Evolutionary conservation across 2,888 invertebrate species (phyloP).

Genomic region (Cantharis flavilabris): DNA sequence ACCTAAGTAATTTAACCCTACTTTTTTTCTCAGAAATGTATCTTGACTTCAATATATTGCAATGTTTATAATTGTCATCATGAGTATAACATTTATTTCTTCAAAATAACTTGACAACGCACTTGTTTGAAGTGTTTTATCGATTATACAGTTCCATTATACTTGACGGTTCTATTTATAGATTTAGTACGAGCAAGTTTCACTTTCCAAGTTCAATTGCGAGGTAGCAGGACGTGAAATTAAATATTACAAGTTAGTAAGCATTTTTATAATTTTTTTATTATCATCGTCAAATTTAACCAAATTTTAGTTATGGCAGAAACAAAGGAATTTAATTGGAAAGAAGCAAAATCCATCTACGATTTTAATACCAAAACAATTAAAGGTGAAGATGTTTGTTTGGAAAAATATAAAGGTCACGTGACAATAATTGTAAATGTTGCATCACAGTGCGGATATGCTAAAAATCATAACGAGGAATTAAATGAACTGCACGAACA

Average conservation of each 20-base stretch:
- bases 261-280: neutral
- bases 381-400: conserved; percentile 77
- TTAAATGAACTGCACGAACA: conserved; percentile 76
- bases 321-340: conserved; percentile 59
- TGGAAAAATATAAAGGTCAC: conserved; percentile 81
- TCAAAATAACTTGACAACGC: neutral
- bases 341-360: conserved; percentile 74
- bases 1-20: neutral
- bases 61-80: neutral
- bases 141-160: neutral
- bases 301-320: neutral
- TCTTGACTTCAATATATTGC: too few relatives aligned
- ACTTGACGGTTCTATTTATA: neutral
- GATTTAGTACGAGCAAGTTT: neutral
- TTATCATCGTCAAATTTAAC: neutral
- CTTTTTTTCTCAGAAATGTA: neutral
- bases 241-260: neutral
- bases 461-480: conserved; percentile 82
- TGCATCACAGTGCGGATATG: conserved; percentile 85
- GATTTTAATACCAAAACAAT: conserved; percentile 82
- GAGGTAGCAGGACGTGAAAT: neutral
- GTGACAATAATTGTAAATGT: conserved; percentile 87
- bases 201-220: neutral
- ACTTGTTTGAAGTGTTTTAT: neutral
- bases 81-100: neutral